Conservation (phyloP, 2,797 vertebrate species). For the Neosalanx taihuensis region DNA sequence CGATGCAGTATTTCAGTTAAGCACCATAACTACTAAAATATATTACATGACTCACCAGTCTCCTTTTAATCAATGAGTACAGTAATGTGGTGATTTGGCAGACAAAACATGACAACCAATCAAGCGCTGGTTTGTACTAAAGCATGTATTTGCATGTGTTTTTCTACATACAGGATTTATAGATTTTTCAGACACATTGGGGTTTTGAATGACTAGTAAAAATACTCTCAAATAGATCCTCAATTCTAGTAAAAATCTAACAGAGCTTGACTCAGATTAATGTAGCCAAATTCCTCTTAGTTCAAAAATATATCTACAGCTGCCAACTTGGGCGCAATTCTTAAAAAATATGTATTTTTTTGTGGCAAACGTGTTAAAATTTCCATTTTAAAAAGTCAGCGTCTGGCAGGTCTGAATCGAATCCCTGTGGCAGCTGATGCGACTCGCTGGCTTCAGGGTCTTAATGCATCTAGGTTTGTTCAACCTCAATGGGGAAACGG, state of each 20-base stretch:
- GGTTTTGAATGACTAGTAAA: too few species aligned
- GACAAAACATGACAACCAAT: constrained; percentile 12
- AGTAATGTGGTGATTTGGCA: constrained; percentile 33
- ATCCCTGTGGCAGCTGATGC: constrained; percentile 36
- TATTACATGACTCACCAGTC: constrained; percentile 33
- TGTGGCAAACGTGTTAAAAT: constrained; percentile 44
- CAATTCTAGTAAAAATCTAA: constrained; percentile 23
- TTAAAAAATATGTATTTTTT: constrained; percentile 25
- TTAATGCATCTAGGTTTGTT: constrained; percentile 61
- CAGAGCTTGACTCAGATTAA: constrained; percentile 15
- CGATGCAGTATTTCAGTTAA: constrained; percentile 40
- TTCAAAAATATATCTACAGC: constrained; percentile 34
- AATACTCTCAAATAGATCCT: too few species aligned
- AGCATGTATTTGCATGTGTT: too few species aligned
- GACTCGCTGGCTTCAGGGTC: neutral
- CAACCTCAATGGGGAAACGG: constrained; percentile 62
- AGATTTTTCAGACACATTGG: too few species aligned
- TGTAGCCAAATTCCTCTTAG: constrained; percentile 21
- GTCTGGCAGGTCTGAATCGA: constrained; percentile 6
- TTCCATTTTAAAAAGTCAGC: neutral
- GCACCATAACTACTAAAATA: constrained; percentile 37
- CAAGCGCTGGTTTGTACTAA: too few species aligned
- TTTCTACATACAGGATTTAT: too few species aligned
- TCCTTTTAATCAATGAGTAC: constrained; percentile 32
- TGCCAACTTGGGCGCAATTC: constrained; percentile 34